phyloP scores from a whole-genome alignment of 2,797 vertebrate genomes.

The Malacoraja senta region DNA sequence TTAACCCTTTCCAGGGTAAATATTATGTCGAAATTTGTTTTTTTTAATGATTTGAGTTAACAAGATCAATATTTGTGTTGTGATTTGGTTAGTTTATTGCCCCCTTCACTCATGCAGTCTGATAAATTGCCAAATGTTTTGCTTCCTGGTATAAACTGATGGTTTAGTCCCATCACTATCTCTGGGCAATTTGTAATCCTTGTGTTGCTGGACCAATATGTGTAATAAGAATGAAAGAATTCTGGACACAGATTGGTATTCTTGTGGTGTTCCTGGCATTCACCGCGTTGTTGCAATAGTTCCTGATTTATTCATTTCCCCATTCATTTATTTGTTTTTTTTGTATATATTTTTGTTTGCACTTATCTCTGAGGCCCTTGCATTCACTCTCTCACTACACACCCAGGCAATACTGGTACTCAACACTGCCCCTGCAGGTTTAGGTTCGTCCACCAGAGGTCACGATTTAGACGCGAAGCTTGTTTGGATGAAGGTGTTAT shows the following conservation, averaged over 20 bases:
- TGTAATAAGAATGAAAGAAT: not conserved
- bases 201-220: not conserved
- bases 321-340: not conserved
- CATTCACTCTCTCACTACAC: not conserved
- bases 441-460: slow-evolving; percentile 1
- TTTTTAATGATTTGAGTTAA: too few relatives aligned
- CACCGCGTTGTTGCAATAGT: not conserved
- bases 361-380: too few relatives aligned
- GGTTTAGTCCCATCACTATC: not conserved
- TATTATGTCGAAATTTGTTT: too few relatives aligned
- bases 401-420: too few relatives aligned
- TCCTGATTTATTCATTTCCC: not conserved
- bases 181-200: not conserved
- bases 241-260: not conserved
- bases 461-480: not conserved
- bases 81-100: not conserved
- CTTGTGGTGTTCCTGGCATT: not conserved
- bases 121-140: not conserved
- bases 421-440: not conserved
- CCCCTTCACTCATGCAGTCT: too few relatives aligned
- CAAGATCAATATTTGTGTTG: too few relatives aligned
- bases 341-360: not conserved
- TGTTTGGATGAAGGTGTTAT: not conserved
- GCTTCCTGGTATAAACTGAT: not conserved
- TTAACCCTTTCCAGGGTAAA: not conserved